These are phyloP conservation scores for Acholoe squamosa DNA, from an alignment of 2,888 invertebrate species.

Conservation along the genomic window DNA sequence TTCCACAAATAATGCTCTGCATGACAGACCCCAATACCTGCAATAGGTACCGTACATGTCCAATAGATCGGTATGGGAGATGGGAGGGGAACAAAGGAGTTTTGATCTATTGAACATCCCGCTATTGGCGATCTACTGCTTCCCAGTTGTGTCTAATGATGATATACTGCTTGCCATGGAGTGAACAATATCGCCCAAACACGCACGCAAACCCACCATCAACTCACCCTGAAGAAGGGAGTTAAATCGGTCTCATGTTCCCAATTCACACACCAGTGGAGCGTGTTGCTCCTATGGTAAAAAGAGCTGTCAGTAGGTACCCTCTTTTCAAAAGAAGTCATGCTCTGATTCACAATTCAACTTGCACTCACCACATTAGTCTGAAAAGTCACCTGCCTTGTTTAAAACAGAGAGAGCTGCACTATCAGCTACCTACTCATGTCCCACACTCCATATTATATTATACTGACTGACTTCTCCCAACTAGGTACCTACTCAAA, in stretches of 20 bases:
- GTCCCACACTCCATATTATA: too few relatives aligned
- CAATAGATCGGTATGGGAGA: neutral
- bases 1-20: too few relatives aligned
- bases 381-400: too few relatives aligned
- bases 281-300: too few relatives aligned
- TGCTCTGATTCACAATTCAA: too few relatives aligned
- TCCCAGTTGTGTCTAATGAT: conserved; percentile 20
- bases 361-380: too few relatives aligned
- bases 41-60: neutral
- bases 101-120: conserved; percentile 23
- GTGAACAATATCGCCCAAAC: neutral
- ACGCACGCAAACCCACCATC: conserved; percentile 35
- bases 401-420: too few relatives aligned
- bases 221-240: neutral
- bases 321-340: too few relatives aligned
- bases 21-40: neutral
- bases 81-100: neutral
- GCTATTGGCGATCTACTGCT: neutral
- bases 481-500: too few relatives aligned
- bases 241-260: neutral
- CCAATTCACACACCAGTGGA: neutral
- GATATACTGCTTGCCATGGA: neutral
- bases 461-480: too few relatives aligned
- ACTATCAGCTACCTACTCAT: too few relatives aligned
- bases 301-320: too few relatives aligned